Base-by-base conservation (phyloP, 2,797 vertebrate species). In the Huso huso region DNA sequence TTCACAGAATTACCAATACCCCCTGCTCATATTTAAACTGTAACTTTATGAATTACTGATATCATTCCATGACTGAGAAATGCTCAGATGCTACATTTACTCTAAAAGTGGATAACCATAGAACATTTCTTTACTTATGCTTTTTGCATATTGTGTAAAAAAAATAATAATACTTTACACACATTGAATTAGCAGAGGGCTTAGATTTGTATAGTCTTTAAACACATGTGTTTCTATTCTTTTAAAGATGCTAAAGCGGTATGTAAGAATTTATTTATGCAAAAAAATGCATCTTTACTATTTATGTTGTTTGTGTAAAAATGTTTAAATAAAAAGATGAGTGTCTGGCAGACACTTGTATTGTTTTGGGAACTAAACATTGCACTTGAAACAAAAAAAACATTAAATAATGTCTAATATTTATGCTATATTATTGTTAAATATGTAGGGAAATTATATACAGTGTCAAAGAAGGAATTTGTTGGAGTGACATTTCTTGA, bases 181-280 rank as follows among this genome's bases (percentile, higher is more conserved):
- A 48, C 12, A 53, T 48, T 49, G 6, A n/a, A 62, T 62, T 60
- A 58, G 64, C 58, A 71, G 61, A 80, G 80, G 76, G 76, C 77
- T 82, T 77, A 62, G 58, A 74, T 70, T 67, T 66, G 71, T 37
- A 37, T 69, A 74, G 69, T 71, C 64, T 73, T 71, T 74, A 55
- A 37, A 37, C 6, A 10, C 55, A 51, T 63, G 50, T 65, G n/a
- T 64, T 59, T 68, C 63, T 64, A 53, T 57, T 63, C 61, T 63
- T 64, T 68, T 64, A 48, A 23, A 55, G 23, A 64, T 66, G 65
- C 65, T 69, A 69, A 71, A 63, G 72, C 65, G 18, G 74, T 71
- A 62, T 72, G 65, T 72, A 75, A 63, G 51, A 71, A 63, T 74
- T 77, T 78, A 80, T 82, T 82, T 82, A 79, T 80, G 73, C 73